Conservation (phyloP, 2,888 invertebrate species). For the Lycophotia porphyrea region DNA sequence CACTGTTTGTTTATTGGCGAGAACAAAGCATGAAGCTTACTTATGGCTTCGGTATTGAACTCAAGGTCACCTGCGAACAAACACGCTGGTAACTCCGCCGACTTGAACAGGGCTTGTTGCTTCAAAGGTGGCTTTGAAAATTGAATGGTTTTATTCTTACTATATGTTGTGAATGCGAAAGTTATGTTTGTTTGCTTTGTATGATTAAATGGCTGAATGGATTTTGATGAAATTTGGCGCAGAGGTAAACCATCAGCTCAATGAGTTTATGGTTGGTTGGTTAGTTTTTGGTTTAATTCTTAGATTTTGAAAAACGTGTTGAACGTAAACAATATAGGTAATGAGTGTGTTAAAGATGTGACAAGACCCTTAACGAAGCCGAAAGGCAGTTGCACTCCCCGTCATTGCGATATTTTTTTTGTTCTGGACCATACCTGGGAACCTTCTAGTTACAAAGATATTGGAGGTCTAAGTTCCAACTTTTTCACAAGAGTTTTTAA, state of each 20-base stretch:
- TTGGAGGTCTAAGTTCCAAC: no score
- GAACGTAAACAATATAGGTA: no score
- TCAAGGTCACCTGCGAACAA: slow-evolving; percentile 11
- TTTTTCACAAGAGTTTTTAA: no score
- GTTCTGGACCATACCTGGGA: no score
- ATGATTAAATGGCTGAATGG: not conserved
- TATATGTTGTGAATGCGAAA: not conserved
- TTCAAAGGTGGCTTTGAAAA: not conserved
- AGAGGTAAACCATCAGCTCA: not conserved
- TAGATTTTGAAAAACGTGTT: not conserved
- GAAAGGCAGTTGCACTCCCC: no score
- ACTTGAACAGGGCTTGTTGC: slow-evolving; percentile 20
- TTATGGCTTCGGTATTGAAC: slow-evolving; percentile 30
- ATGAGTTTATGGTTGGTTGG: not conserved
- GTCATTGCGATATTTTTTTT: no score
- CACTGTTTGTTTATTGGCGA: slow-evolving; percentile 15
- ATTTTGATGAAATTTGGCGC: not conserved
- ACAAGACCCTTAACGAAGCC: no score
- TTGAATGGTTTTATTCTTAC: slow-evolving; percentile 4
- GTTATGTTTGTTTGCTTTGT: not conserved
- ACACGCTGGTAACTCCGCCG: not conserved
- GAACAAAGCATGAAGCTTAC: slow-evolving; percentile 25
- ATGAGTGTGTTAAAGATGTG: no score
- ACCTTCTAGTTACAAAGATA: no score
- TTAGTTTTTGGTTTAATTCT: not conserved